A percentile compares a stretch with the other conserved stretches of the same genome.
Conservation (phyloP, 1,140 invertebrate genomes). For the Riptortus pedestris region DNA sequence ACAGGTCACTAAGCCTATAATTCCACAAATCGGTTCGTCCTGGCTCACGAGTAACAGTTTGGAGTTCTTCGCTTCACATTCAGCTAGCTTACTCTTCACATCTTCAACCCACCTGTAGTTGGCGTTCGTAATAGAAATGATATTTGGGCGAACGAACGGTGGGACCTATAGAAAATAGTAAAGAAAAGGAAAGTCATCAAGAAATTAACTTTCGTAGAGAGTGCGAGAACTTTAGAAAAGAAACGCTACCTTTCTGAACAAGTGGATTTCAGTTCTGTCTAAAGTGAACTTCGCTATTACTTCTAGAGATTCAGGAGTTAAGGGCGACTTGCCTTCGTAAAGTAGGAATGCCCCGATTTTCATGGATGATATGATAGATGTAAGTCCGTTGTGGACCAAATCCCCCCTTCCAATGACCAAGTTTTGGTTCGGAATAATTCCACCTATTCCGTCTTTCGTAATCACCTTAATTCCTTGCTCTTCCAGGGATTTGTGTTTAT, state of each 20-base stretch:
- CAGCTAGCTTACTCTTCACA: conserved; percentile 57
- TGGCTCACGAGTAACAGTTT: conserved; percentile 60
- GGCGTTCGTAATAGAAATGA: conserved; percentile 39
- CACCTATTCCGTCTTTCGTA: background rate
- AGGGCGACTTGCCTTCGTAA: background rate
- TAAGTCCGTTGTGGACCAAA: background rate
- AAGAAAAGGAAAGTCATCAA: no score
- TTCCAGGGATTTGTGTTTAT: background rate
- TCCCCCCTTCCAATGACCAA: background rate
- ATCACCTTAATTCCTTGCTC: background rate
- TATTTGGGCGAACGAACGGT: background rate
- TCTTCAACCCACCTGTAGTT: conserved; percentile 71
- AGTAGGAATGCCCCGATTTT: background rate
- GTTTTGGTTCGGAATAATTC: background rate
- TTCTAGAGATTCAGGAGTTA: background rate
- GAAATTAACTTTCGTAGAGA: no score
- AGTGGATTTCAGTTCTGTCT: background rate
- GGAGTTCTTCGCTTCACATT: conserved; percentile 41
- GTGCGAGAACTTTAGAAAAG: no score
- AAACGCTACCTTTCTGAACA: background rate
- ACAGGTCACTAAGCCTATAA: conserved; percentile 82
- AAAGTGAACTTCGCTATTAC: background rate
- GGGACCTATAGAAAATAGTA: background rate
- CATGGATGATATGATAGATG: background rate
- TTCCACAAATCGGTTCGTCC: conserved; percentile 56